These are phyloP conservation scores for Trachymyrmex septentrionalis DNA, from an alignment of 1,140 invertebrate species.

Conservation along the genomic window DNA sequence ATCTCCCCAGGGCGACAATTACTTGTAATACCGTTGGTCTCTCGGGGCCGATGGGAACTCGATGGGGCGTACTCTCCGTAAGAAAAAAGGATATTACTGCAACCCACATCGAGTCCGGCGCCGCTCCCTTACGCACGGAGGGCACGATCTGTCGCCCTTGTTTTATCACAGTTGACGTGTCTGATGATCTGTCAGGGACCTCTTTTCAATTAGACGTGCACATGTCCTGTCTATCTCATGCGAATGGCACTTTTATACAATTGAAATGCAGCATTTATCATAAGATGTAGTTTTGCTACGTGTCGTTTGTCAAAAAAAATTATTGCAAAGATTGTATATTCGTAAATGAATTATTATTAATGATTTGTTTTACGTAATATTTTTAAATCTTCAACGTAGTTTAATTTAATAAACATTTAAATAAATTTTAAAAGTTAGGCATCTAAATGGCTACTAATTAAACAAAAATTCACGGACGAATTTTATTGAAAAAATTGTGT, in stretches of 20 bases:
- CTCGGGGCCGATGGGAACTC: conserved; percentile 77
- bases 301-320: not conserved
- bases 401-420: not conserved
- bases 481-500: not conserved
- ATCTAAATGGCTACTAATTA: not conserved
- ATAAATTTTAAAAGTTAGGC: not conserved
- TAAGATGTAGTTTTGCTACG: no score
- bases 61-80: conserved; percentile 78
- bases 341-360: not conserved
- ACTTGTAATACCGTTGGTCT: conserved; percentile 82
- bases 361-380: not conserved
- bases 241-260: conserved; percentile 23
- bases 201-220: conserved; percentile 32
- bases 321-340: not conserved
- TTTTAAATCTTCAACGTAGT: not conserved
- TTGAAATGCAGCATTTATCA: not conserved
- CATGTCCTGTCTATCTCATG: not conserved
- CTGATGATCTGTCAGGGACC: conserved; percentile 54
- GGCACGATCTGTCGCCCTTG: conserved; percentile 56
- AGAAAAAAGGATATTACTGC: conserved; percentile 77
- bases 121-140: conserved; percentile 9
- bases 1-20: conserved; percentile 79
- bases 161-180: conserved; percentile 62
- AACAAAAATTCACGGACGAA: not conserved
- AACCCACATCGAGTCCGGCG: conserved; percentile 63